Base-by-base conservation (phyloP, 2,888 invertebrate species). In the Stramonita haemastoma region DNA sequence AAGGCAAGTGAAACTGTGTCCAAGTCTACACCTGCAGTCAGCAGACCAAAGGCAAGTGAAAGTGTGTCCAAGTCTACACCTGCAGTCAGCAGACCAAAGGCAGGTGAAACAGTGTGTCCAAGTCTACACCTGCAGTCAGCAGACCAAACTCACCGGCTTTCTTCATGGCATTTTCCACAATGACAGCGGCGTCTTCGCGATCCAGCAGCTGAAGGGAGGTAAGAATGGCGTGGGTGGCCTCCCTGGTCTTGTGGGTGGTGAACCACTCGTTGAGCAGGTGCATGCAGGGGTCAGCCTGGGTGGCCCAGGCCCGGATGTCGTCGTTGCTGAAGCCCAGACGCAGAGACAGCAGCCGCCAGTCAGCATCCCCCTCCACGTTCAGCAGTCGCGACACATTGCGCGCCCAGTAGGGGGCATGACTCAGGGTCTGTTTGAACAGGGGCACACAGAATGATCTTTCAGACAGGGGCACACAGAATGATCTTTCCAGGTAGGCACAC, bases 231-330 rank as follows among this genome's bases (percentile, higher is more conserved):
- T 91, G 90, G 11, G 92, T 93, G 26, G 94, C 94, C 90, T 95
- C 95, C 87, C 94, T 93, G 17, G 94, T 95, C 90, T 94, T 95
- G 90, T 95, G 94, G 22, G 94, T 94, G 87, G 95, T 93, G 90
- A 94, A 96, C 95, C 95, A 96, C 90, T 95, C 95, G 91, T 94
- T 94, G 26, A 96, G 92, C 91, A 95, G 88, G 11, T 94, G 93
- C 95, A 95, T 94, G 89, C 95, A 95, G 5, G 95, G 95, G 90
- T 95, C 95, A 32, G 93, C 89, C 87, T 95, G 95, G 84, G 93
- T 94, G 5, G 95, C 94, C 95, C 95, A 95, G 29, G 92, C 94
- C 88, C 93, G 91, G 46, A 95, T 94, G 91, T 95, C 95, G 89
- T 94, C 95, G 87, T 93, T 93, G 87, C 91, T 94, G 93, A 94